A percentile compares a stretch with the other conserved stretches of the same genome.
Conservation (phyloP, 2,113 vertebrate species). For the Lanius ludovicianus region DNA sequence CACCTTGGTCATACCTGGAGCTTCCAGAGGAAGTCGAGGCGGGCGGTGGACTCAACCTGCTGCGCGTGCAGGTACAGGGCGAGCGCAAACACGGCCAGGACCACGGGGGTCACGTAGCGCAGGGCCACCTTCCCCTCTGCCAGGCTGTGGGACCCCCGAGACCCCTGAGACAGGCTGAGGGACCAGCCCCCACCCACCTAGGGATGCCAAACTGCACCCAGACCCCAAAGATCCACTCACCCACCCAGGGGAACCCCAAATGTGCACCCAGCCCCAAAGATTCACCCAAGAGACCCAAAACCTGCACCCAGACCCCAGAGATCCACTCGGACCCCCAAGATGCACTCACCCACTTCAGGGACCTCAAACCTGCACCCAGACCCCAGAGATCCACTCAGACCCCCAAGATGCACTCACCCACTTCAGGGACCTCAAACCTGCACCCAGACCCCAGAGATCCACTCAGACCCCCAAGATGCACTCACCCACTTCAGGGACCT, state of each 20-base stretch:
- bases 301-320: neutral
- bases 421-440: too few relatives aligned
- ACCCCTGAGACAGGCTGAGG: neutral
- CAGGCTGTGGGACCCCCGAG: neutral
- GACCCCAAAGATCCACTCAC: neutral
- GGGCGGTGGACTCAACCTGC: conserved; percentile 95
- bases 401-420: too few relatives aligned
- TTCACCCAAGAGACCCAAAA: neutral
- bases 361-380: neutral
- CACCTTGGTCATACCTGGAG: conserved; percentile 80
- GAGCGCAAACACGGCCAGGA: conserved; percentile 92
- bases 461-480: too few relatives aligned
- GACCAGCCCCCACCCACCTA: neutral
- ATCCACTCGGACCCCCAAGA: too few relatives aligned
- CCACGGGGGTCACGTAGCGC: conserved; percentile 89
- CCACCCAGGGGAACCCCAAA: neutral
- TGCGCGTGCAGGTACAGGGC: conserved; percentile 95
- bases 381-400: too few relatives aligned
- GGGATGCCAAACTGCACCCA: neutral
- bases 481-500: too few relatives aligned
- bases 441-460: neutral
- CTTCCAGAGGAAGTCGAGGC: conserved; percentile 98
- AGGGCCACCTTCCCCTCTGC: conserved; percentile 84
- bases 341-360: too few relatives aligned
- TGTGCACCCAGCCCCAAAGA: too few relatives aligned